A percentile compares a stretch with the other conserved stretches of the same genome.
phyloP scores from a whole-genome alignment of 2,888 invertebrate species.

The Hydraecia micacea region DNA sequence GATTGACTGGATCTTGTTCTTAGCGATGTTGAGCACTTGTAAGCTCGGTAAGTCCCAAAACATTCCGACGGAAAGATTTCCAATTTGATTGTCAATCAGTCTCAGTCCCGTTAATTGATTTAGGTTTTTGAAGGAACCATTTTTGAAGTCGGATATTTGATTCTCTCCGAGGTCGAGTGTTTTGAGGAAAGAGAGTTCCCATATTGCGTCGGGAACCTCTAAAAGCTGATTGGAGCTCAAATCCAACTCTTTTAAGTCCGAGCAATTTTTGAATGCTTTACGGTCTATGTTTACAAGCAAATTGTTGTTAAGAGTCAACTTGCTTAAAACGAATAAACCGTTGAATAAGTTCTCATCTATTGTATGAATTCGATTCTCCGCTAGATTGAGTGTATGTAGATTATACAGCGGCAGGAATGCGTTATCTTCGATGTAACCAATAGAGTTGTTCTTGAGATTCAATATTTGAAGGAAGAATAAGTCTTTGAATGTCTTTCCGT shows the following conservation, averaged over 20 bases:
- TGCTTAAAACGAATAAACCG: slow-evolving; percentile 95
- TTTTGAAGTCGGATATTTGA: slow-evolving; percentile 95
- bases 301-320: slow-evolving; percentile 96
- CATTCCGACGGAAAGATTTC: slow-evolving; percentile 95
- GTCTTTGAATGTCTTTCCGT: slow-evolving; percentile 96
- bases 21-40: slow-evolving; percentile 96
- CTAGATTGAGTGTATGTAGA: slow-evolving; percentile 96
- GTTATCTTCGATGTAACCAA: slow-evolving; percentile 96
- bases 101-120: slow-evolving; percentile 96
- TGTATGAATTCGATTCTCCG: slow-evolving; percentile 95
- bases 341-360: slow-evolving; percentile 95
- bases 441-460: slow-evolving; percentile 96
- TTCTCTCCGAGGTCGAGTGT: slow-evolving; percentile 98
- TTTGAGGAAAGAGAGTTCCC: slow-evolving; percentile 95
- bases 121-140: slow-evolving; percentile 96
- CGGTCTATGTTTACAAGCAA: slow-evolving; percentile 94
- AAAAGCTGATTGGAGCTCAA: slow-evolving; percentile 96
- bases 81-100: slow-evolving; percentile 97
- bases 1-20: slow-evolving; percentile 96
- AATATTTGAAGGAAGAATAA: slow-evolving; percentile 96
- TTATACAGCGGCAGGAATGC: slow-evolving; percentile 97
- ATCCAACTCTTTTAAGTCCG: slow-evolving; percentile 96
- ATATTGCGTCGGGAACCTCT: slow-evolving; percentile 95
- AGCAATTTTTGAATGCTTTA: slow-evolving; percentile 96
- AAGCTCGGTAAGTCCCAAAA: slow-evolving; percentile 96